Evolutionary conservation across 2,888 invertebrate genomes (phyloP).

Genomic region (Leucania comma): DNA sequence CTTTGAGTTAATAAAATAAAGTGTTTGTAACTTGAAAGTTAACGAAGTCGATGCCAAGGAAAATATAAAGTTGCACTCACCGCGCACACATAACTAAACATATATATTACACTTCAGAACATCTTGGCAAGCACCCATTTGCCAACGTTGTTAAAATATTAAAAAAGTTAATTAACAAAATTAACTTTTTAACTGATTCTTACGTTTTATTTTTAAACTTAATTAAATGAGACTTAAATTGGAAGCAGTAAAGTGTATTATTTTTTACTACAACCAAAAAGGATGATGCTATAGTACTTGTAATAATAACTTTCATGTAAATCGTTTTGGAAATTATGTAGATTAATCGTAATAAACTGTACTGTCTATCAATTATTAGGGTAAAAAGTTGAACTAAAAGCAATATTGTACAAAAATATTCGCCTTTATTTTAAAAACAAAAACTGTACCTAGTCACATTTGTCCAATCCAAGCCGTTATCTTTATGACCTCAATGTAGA

Average conservation of each 20-base stretch:
- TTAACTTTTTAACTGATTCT: no score
- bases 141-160: conserved; percentile 12
- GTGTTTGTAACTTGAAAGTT: conserved; percentile 11
- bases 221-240: not conserved
- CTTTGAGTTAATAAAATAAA: conserved; percentile 20
- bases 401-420: no score
- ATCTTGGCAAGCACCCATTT: conserved; percentile 13
- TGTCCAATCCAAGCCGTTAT: conserved; percentile 23
- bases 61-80: conserved; percentile 14
- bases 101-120: conserved; percentile 6
- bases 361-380: no score
- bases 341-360: no score
- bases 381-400: no score
- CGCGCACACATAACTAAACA: not conserved
- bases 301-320: no score
- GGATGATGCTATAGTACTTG: no score
- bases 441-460: conserved; percentile 7
- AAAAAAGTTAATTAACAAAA: not conserved
- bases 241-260: not conserved
- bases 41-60: conserved; percentile 24
- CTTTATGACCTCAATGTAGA: conserved; percentile 19
- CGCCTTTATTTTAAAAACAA: conserved; percentile 22
- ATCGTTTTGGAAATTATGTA: no score
- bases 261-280: no score
- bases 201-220: not conserved